These are phyloP conservation scores for Tetramorium bicarinatum DNA, from an alignment of 2,888 invertebrate species.

Conservation along the genomic window DNA sequence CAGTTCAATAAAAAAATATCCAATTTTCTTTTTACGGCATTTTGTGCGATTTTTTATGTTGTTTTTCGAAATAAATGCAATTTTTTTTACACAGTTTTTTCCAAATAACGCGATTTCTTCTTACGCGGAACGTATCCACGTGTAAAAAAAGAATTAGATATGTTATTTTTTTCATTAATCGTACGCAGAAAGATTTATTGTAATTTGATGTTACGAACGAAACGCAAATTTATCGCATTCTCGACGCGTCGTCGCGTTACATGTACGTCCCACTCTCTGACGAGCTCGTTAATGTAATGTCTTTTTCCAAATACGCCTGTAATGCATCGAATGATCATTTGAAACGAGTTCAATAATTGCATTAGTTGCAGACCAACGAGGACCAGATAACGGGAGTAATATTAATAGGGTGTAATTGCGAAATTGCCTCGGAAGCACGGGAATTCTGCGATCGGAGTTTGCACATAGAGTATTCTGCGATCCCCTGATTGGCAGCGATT, in stretches of 20 bases:
- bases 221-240: conserved; percentile 33
- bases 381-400: conserved; percentile 38
- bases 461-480: conserved; percentile 20
- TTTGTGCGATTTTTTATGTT: too few species aligned
- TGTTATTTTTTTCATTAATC: background rate
- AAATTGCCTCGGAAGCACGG: conserved; percentile 39
- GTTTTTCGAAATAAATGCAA: too few species aligned
- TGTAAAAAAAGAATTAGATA: background rate
- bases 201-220: conserved; percentile 18
- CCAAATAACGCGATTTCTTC: too few species aligned
- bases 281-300: conserved; percentile 36
- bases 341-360: conserved; percentile 50
- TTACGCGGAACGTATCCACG: too few species aligned
- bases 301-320: conserved; percentile 19
- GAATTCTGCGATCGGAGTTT: conserved; percentile 11
- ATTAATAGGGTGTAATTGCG: conserved; percentile 52
- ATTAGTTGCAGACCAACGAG: conserved; percentile 40
- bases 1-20: background rate
- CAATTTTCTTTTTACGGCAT: too few species aligned
- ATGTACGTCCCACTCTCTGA: background rate
- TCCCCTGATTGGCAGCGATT: conserved; percentile 18
- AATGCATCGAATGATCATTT: conserved; percentile 13
- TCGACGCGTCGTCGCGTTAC: conserved; percentile 14
- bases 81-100: too few species aligned
- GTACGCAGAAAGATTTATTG: background rate